These are phyloP conservation scores for Seriola aureovittata DNA, from an alignment of 2,113 vertebrate species.

Conservation along the genomic window DNA sequence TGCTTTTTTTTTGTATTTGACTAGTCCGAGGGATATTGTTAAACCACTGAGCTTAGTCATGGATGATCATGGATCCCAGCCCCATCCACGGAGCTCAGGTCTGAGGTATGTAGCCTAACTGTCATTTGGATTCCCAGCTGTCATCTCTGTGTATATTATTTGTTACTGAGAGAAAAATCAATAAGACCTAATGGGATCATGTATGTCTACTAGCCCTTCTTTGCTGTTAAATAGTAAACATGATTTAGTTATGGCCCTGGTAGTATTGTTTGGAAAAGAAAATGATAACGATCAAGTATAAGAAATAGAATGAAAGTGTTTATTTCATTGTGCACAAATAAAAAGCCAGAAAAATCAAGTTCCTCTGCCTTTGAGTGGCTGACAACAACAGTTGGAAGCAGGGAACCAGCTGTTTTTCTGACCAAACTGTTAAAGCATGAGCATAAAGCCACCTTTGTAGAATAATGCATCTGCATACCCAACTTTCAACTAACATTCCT, in stretches of 20 bases:
- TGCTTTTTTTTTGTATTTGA: conserved; percentile 66
- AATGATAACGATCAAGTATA: background rate
- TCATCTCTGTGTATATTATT: conserved; percentile 2
- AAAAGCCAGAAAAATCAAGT: background rate
- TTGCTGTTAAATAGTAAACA: no score
- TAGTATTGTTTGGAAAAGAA: background rate
- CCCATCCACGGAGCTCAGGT: conserved; percentile 65
- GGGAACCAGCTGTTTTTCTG: conserved; percentile 25
- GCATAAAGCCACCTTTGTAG: conserved; percentile 38
- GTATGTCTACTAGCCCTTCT: background rate
- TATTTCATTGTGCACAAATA: background rate
- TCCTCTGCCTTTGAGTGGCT: background rate
- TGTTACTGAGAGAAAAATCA: background rate
- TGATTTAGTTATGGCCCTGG: no score
- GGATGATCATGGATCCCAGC: conserved; percentile 80
- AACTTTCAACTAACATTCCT: conserved; percentile 45
- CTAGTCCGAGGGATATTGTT: conserved; percentile 69
- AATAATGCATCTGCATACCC: conserved; percentile 36
- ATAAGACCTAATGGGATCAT: background rate
- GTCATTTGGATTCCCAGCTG: conserved; percentile 34
- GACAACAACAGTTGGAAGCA: background rate
- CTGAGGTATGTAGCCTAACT: conserved; percentile 77
- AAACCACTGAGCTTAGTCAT: conserved; percentile 77
- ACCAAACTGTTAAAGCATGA: background rate
- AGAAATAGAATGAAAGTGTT: background rate